Evolutionary conservation across 2,797 vertebrate genomes (phyloP), one percentile per base, ranked within the genome.

Genomic region (Luscinia luscinia): DNA sequence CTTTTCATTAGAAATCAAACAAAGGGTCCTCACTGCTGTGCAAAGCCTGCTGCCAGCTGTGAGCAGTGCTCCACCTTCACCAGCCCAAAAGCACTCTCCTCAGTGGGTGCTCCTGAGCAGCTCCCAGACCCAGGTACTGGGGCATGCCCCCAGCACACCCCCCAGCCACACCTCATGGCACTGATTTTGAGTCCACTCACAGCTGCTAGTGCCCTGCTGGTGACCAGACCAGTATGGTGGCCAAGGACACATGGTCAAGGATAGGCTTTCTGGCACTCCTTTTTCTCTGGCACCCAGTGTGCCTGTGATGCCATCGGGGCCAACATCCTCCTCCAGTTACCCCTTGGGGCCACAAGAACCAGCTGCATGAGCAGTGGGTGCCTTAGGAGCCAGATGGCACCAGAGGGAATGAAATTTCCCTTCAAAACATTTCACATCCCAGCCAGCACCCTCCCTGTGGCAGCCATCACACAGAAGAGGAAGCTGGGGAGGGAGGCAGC

Each of bases 51-150:
- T 7, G 3, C 48, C 68, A 63, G 36, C 70, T 28, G 52, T 43
- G 45, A 94, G 90, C 86, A 96, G 90, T 38, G 54, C 3, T 55
- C 36, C 40, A 62, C 36, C 36, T 36, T 51, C 72, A 38, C 23
- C 64, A 66, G 57, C 34, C 27, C 62, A 66, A 66, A 38, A 14
- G 12, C n/a, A 4, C 20, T 40, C 78, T 68, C 9, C 45, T 43
- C 3, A 2, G n/a, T 1, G 5, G 18, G 51, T 30, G 51, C 49
- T 75, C 0, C 28, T 30, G 0, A 74, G 49, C 17, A 38, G 38
- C 30, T 64, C 34, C 51, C 55, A 84, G 34, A 26, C 2, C 11
- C 11, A 14, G 76, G 15, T 40, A 32, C 40, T 10, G 45, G 27
- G 32, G 10, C 4, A 7, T 6, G 69, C 0, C 9, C 30, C 22